phyloP scores from a whole-genome alignment of 2,113 vertebrate genomes.

The Neopipo cinnamomea region DNA sequence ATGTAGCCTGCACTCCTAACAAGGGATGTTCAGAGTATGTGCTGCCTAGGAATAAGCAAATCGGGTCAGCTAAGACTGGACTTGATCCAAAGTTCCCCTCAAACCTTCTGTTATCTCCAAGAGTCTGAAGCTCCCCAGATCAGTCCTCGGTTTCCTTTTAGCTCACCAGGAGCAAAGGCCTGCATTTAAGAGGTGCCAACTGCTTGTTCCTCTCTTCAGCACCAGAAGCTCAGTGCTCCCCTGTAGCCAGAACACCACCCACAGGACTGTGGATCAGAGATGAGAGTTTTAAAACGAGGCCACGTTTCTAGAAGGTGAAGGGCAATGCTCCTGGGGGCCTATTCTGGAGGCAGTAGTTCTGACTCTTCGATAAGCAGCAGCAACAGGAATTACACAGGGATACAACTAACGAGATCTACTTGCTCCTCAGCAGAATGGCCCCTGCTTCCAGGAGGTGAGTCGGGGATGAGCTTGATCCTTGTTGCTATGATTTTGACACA shows the following conservation, averaged over 20 bases:
- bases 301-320: neutral
- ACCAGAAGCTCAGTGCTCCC: neutral
- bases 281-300: neutral
- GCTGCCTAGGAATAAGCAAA: conserved; percentile 12
- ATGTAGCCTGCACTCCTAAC: neutral
- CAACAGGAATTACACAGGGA: neutral
- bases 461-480: neutral
- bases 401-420: neutral
- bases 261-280: neutral
- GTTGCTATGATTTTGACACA: neutral
- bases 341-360: neutral
- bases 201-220: neutral
- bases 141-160: neutral
- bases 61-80: neutral
- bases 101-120: neutral
- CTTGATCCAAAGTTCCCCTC: neutral
- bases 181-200: neutral
- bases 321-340: neutral
- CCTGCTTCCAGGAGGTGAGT: neutral
- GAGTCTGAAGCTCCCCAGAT: neutral
- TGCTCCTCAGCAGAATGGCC: neutral
- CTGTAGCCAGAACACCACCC: neutral
- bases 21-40: neutral
- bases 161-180: neutral
- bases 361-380: neutral